Base-by-base conservation (phyloP, 2,113 vertebrate species). In the Pongo abelii region DNA sequence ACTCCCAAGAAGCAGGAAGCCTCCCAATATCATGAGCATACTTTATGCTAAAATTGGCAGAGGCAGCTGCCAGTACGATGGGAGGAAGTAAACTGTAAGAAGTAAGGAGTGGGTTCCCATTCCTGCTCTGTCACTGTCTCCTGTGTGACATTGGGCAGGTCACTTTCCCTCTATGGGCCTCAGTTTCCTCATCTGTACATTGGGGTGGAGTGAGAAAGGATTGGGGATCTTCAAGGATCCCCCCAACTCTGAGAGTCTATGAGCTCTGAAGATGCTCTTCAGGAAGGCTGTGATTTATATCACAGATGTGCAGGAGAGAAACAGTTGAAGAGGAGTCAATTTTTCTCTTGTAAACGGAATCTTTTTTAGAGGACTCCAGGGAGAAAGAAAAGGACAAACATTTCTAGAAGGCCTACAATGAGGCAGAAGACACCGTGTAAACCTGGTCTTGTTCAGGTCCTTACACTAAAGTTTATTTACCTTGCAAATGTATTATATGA, bases 331-430 rank as follows among this genome's bases (percentile, higher is more conserved):
- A 13, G 84, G 25, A 84, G 80, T 88, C 94, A 20, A 18, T 88
- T 61, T 64, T 86, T 70, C 80, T 91, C 72, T 57, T 84, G 89
- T 32, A 75, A 93, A 91, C 27, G 84, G 92, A 86, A 84, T 96
- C 72, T 67, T 57, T 78, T 69, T 59, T 11, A 50, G 57, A 80
- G 78, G 43, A 38, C 96, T 43, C 89, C 17, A 14, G 95, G 84
- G 94, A 88, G 57, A 25, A 84, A 69, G 46, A 52, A 64, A 67
- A 69, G 74, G 52, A 52, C 86, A 35, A 6, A 80, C 32, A 1
- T 84, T 48, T 55, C 67, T 72, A 40, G 86, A 89, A 94, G 77
- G 89, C 70, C 92, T 40, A 38, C 20, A 11, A 30, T 3, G 89
- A 43, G 77, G 59, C 16, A 3, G 46, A 74, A 92, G 80, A 16